A percentile compares a stretch with the other conserved stretches of the same genome.
phyloP scores from a whole-genome alignment of 2,888 invertebrate genomes.

The Philereme transversata region DNA sequence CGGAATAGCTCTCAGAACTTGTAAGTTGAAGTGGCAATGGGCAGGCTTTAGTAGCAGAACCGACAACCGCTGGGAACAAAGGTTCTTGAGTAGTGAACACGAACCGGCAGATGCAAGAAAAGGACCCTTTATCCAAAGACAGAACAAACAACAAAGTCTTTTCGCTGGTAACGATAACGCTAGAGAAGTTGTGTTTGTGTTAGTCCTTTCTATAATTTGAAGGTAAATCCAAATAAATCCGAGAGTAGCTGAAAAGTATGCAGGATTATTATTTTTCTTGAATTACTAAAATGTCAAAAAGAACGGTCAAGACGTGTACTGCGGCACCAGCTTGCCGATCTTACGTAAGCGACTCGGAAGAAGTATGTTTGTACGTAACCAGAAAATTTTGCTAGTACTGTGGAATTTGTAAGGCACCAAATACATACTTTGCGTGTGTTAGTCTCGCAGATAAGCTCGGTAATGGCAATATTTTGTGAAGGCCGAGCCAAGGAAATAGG shows the following conservation, averaged over 20 bases:
- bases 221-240: constrained; percentile 19
- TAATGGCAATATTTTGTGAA: constrained; percentile 60
- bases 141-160: too few relatives aligned
- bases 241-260: constrained; percentile 22
- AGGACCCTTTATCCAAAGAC: too few relatives aligned
- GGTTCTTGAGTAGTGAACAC: too few relatives aligned
- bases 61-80: too few relatives aligned
- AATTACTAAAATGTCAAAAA: constrained; percentile 27
- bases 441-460: constrained; percentile 57
- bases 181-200: constrained; percentile 38
- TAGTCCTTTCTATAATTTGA: constrained; percentile 22
- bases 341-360: constrained; percentile 54
- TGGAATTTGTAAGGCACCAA: constrained; percentile 49
- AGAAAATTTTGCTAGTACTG: constrained; percentile 52
- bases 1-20: too few relatives aligned
- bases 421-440: constrained; percentile 65
- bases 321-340: constrained; percentile 47
- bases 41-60: too few relatives aligned
- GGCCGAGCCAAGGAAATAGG: constrained; percentile 50
- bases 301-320: constrained; percentile 17
- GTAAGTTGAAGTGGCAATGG: too few relatives aligned
- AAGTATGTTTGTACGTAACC: constrained; percentile 45
- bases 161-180: constrained; percentile 5
- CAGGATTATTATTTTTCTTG: constrained; percentile 20
- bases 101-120: too few relatives aligned